Percentiles rank a stretch among this genome's conserved stretches.
Conservation (phyloP, 1,140 invertebrate species). For the Bombus vancouverensis region DNA sequence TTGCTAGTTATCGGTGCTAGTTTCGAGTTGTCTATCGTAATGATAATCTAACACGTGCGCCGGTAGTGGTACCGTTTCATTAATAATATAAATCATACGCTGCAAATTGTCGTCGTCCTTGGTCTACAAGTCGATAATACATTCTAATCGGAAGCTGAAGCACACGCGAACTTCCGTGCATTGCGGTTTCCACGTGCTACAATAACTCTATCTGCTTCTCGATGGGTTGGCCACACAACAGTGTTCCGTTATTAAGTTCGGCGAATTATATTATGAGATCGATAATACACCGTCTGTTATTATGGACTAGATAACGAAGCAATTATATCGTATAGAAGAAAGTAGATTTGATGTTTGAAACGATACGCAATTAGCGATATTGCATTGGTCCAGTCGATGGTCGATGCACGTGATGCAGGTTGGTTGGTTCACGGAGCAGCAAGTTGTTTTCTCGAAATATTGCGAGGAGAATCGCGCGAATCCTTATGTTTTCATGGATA, state of each 20-base stretch:
- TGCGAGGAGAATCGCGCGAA: too few species aligned
- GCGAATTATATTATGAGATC: slow-evolving; percentile 24
- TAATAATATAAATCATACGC: slow-evolving; percentile 32
- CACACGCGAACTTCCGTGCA: neutral
- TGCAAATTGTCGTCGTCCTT: neutral
- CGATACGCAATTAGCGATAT: neutral
- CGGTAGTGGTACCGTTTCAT: neutral
- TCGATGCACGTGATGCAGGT: too few species aligned
- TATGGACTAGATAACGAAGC: slow-evolving; percentile 24
- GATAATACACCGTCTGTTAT: slow-evolving; percentile 8
- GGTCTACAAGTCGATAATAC: neutral
- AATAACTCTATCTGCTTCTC: slow-evolving; percentile 19
- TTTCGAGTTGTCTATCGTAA: neutral
- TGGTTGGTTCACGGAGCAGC: too few species aligned
- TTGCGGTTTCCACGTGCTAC: neutral
- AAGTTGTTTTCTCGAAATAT: too few species aligned
- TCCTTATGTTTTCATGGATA: too few species aligned
- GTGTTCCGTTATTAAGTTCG: slow-evolving; percentile 23
- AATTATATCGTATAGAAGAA: slow-evolving; percentile 12
- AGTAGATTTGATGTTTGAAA: neutral
- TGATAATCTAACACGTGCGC: neutral
- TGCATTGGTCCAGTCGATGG: too few species aligned
- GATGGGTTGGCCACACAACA: neutral
- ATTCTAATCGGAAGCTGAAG: slow-evolving; percentile 12
- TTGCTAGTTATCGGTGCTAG: too few species aligned